phyloP scores from a whole-genome alignment of 2,797 vertebrate species.

The Chaunax sp. region DNA sequence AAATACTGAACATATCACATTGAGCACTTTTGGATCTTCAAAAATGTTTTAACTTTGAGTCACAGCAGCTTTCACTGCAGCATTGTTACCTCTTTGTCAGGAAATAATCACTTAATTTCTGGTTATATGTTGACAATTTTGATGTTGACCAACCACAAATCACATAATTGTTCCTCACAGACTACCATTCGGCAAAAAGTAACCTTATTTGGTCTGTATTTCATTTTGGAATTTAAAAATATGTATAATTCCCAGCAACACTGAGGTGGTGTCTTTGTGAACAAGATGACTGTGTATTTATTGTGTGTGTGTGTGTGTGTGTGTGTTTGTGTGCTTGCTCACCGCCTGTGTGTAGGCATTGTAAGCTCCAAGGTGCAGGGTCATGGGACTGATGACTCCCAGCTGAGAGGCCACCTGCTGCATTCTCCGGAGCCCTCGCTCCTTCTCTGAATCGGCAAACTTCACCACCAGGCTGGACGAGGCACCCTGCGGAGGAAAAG shows the following conservation, averaged over 20 bases:
- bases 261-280: not conserved
- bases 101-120: no score
- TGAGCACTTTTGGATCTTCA: not conserved
- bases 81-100: no score
- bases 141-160: no score
- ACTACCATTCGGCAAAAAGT: no score
- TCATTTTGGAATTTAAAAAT: no score
- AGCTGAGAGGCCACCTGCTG: slow-evolving; percentile 96
- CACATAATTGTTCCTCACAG: no score
- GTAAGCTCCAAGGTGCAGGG: slow-evolving; percentile 95
- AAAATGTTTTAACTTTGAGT: slow-evolving; percentile 13
- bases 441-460: slow-evolving; percentile 90
- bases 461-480: slow-evolving; percentile 90
- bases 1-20: slow-evolving; percentile 1
- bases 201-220: no score
- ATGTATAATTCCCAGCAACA: no score
- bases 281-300: no score
- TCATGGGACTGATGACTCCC: slow-evolving; percentile 97
- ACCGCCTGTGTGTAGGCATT: slow-evolving; percentile 97
- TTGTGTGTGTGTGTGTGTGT: slow-evolving; percentile 23
- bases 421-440: slow-evolving; percentile 90
- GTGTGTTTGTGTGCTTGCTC: slow-evolving; percentile 62
- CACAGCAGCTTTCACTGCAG: no score
- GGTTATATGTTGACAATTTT: no score
- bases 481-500: slow-evolving; percentile 84